Conservation (phyloP, 2,113 vertebrate species). For the Coregonus clupeaformis region DNA sequence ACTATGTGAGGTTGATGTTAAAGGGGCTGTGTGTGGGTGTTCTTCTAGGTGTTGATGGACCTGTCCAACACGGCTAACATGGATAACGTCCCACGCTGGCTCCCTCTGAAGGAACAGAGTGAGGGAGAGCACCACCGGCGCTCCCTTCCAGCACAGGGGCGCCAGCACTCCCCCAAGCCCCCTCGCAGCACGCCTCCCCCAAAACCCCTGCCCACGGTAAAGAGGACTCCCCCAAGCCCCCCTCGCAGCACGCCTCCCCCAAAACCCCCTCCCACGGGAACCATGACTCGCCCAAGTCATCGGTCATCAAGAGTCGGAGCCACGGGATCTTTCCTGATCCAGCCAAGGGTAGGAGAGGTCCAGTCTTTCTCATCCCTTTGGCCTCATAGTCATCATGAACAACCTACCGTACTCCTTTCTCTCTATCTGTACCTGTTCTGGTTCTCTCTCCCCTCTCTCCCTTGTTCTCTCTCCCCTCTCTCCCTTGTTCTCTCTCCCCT, state of each 20-base stretch:
- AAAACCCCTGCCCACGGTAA: conserved; percentile 81
- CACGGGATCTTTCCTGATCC: conserved; percentile 97
- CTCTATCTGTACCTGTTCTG: not conserved
- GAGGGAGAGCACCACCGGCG: conserved; percentile 91
- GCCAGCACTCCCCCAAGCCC: conserved; percentile 85
- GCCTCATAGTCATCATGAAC: conserved; percentile 20
- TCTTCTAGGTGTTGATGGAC: conserved; percentile 88
- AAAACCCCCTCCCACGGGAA: conserved; percentile 82
- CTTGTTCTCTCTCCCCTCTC: conserved; percentile 12
- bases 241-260: conserved; percentile 82
- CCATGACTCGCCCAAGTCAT: conserved; percentile 90
- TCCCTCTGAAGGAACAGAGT: conserved; percentile 90
- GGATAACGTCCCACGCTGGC: conserved; percentile 92
- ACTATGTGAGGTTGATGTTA: not conserved
- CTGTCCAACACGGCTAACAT: conserved; percentile 86
- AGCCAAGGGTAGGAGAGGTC: conserved; percentile 87
- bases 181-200: conserved; percentile 82
- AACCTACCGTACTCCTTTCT: conserved; percentile 18
- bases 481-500: not conserved
- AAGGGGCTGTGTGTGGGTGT: not conserved
- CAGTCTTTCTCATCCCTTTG: not conserved
- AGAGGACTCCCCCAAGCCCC: conserved; percentile 83
- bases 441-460: conserved; percentile 21
- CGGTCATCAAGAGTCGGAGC: conserved; percentile 97
- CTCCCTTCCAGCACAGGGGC: conserved; percentile 83